Base-by-base conservation (phyloP, 2,888 invertebrate species). In the Epirrita christyi region DNA sequence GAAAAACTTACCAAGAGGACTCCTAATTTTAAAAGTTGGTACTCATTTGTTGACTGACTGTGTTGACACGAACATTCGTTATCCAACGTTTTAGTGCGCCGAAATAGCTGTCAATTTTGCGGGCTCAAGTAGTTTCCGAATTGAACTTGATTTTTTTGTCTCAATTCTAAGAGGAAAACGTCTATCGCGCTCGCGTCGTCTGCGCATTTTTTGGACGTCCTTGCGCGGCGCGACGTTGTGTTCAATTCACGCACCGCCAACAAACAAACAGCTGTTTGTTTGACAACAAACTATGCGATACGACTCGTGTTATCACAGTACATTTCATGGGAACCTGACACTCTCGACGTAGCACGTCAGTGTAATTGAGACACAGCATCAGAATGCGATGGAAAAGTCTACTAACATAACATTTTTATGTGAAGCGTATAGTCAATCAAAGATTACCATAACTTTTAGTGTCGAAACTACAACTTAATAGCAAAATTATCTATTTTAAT, bases 261-360 rank as follows among this genome's bases (percentile, higher is more conserved):
- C 70, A 70, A 56, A 75, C 81, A 40, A 40, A 49, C 58, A 83
- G 81, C 79, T 80, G 83, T 83, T 85, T 83, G 85, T 86, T 86
- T 86, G 78, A 85, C 82, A 86, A 86, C 85, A 86, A 86, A 81
- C 78, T 70, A 68, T 69, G 72, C 67, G 72, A 76, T 78, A 75
- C 68, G 64, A 61, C 70, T 73, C 73, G 72, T 72, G 71, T 56
- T 71, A 64, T 64, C 61, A 50, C 55, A 50, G 58, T 55, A 50
- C 59, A 46, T 61, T 46, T 61, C 55, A 66, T 61, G 51, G 53
- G 52, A 52, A 58, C 52, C 59, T 57, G 59, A 59, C 51, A 58
- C 54, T 45, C 37, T 62, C n/a, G 63, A 65, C 63, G 63, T 58
- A 52, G 48, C 55, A 55, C 59, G 36, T 55, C 55, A 50, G 63